Base-by-base conservation (phyloP, 2,797 vertebrate genomes). In the Morus bassanus region DNA sequence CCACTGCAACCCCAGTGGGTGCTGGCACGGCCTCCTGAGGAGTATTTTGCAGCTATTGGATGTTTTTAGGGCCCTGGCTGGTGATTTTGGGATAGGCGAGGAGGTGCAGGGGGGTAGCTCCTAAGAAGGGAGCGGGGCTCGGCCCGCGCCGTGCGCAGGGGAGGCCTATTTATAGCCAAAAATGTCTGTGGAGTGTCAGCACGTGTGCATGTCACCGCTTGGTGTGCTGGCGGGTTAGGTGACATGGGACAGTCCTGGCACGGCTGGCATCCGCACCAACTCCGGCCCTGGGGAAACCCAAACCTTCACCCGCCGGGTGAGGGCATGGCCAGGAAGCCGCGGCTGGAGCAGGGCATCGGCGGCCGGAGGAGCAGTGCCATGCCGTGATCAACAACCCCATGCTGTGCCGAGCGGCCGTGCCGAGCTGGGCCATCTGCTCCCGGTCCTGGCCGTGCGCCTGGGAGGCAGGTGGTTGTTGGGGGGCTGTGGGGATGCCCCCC, bases 81-180 rank as follows among this genome's bases (percentile, higher is more conserved):
- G 45, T 14, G 72, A n/a, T 79, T 88, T 82, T 64, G 73, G 77
- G 70, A 35, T 15, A 3, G 30, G 23, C 1, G 6, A 67, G 22
- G 83, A 56, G 65, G n/a, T 8, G 9, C 18, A 0, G 56, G 50
- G 23, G 69, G 31, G 43, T 74, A 94, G 65, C 33, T 92, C 53
- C 33, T n/a, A 76, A 83, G 86, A 82, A 76, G 43, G 86, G 69
- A 88, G 83, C 0, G 2, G 84, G 80, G 51, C 68, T 85, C 1
- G 9, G 63, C 46, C 51, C 18, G 25, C 24, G 4, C 92, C 24
- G 5, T 39, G 84, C 3, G 3, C 92, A 72, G 65, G 91, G 75
- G 70, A 82, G 91, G 74, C 88, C 95, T 97, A 96, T 97, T 97
- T 97, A 95, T 97, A 97, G 95, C 88, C 67, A 83, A 87, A 95